phyloP scores from a whole-genome alignment of 2,797 vertebrate genomes.

The Poecilia gillii region DNA sequence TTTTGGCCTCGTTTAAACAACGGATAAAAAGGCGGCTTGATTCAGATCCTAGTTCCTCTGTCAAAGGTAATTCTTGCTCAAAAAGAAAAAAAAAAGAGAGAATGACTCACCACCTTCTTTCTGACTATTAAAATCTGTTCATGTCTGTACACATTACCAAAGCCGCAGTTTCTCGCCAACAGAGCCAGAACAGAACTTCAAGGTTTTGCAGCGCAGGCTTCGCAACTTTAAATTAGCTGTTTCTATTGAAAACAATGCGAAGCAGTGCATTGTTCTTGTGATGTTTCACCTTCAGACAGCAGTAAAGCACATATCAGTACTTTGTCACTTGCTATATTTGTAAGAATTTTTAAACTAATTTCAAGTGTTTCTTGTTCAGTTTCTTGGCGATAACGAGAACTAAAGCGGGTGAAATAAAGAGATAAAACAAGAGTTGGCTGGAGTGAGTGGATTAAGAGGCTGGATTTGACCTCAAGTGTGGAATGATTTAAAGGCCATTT shows the following conservation, averaged over 20 bases:
- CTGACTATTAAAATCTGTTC: slow-evolving; percentile 31
- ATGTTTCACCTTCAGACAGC: background rate
- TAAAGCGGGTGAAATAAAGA: background rate
- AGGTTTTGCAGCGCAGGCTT: background rate
- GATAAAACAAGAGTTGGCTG: background rate
- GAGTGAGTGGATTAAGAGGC: background rate
- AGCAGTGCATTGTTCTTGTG: background rate
- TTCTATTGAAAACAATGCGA: background rate
- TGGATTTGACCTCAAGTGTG: background rate
- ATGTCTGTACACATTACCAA: background rate
- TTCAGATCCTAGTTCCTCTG: slow-evolving; percentile 47
- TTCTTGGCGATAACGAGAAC: background rate
- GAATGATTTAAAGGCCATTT: background rate
- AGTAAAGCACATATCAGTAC: background rate
- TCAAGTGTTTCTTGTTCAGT: background rate
- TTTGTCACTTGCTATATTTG: background rate
- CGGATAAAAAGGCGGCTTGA: slow-evolving; percentile 48
- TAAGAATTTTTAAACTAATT: background rate
- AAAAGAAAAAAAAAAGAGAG: slow-evolving; percentile 48
- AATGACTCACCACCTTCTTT: slow-evolving; percentile 52
- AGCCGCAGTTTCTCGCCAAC: background rate
- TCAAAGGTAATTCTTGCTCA: slow-evolving; percentile 59
- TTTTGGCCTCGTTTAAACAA: slow-evolving; percentile 41
- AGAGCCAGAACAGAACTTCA: background rate
- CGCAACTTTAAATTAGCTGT: background rate